These are phyloP conservation scores for Musca vetustissima DNA, from an alignment of 1,140 invertebrate genomes.

Conservation along the genomic window DNA sequence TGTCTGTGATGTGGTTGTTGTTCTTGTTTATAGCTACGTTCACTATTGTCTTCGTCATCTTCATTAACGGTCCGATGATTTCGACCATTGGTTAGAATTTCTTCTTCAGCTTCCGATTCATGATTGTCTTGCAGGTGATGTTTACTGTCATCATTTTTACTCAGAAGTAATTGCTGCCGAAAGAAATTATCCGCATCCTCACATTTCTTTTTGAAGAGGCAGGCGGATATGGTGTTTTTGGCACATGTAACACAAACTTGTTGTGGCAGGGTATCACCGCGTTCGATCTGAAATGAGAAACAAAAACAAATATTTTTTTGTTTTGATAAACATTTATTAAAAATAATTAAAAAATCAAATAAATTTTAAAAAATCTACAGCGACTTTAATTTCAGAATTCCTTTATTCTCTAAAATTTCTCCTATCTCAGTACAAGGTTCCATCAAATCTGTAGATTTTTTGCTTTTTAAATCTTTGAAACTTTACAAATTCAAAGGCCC, in stretches of 20 bases:
- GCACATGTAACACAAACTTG: conserved; percentile 51
- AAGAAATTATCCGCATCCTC: conserved; percentile 53
- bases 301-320: not conserved
- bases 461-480: too few relatives aligned
- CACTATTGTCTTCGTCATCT: not conserved
- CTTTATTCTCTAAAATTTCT: too few relatives aligned
- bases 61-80: not conserved
- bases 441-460: too few relatives aligned
- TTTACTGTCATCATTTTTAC: not conserved
- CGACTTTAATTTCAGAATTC: too few relatives aligned
- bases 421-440: too few relatives aligned
- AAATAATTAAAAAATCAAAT: too few relatives aligned
- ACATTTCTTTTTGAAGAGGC: conserved; percentile 51
- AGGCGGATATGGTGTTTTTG: conserved; percentile 49
- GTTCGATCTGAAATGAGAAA: conserved; percentile 38
- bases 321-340: not conserved
- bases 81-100: not conserved
- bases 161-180: conserved; percentile 47
- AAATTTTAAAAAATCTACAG: too few relatives aligned
- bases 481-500: too few relatives aligned
- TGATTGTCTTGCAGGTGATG: not conserved
- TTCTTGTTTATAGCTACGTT: not conserved
- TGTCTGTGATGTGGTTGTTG: not conserved
- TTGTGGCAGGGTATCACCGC: conserved; percentile 50
- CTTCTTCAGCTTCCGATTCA: conserved; percentile 19